Evolutionary conservation across 2,888 invertebrate species (phyloP).

Genomic region (Parnassius apollo): DNA sequence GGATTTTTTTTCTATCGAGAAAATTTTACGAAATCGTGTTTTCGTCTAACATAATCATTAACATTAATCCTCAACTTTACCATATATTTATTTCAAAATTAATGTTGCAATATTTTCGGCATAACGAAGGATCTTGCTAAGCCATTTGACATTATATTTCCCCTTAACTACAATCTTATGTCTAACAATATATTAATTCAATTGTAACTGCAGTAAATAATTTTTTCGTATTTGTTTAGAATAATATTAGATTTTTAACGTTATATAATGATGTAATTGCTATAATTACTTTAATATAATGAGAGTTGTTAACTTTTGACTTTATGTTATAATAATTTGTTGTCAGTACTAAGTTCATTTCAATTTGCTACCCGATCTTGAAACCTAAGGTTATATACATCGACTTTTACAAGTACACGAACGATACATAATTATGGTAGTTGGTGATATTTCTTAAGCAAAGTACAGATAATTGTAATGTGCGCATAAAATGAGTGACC

Average conservation of each 20-base stretch:
- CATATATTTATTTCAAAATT: too few species aligned
- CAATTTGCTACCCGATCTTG: constrained; percentile 17
- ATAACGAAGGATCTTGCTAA: too few species aligned
- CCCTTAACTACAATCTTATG: too few species aligned
- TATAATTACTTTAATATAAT: constrained; percentile 17
- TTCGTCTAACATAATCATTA: too few species aligned
- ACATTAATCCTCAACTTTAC: too few species aligned
- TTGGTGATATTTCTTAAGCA: constrained; percentile 40
- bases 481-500: constrained; percentile 55
- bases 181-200: constrained; percentile 7
- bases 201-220: constrained; percentile 13
- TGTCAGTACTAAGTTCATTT: constrained; percentile 9
- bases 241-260: constrained; percentile 8
- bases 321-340: constrained; percentile 1
- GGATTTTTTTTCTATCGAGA: too few species aligned
- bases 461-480: constrained; percentile 49
- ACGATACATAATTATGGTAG: constrained; percentile 37
- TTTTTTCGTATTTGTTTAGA: neutral
- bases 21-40: too few species aligned
- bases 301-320: constrained; percentile 1
- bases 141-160: too few species aligned
- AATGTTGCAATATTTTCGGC: too few species aligned
- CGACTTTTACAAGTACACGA: constrained; percentile 12
- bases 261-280: constrained; percentile 5
- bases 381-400: constrained; percentile 20